A percentile compares a stretch with the other conserved stretches of the same genome.
These are phyloP conservation scores for Falco peregrinus DNA, from an alignment of 2,797 vertebrate species.

Conservation along the genomic window DNA sequence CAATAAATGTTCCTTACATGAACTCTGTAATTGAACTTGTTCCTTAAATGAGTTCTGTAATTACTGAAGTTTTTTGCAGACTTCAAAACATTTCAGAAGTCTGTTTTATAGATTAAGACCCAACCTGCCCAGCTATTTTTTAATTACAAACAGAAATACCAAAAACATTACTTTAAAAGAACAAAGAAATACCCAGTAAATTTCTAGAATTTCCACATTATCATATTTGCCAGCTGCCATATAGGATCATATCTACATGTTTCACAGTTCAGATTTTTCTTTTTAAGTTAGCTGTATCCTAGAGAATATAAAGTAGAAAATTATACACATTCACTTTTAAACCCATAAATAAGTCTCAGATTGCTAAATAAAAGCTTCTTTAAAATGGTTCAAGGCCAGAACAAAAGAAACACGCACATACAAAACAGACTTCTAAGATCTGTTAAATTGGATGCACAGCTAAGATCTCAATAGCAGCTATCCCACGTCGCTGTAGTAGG, in stretches of 20 bases:
- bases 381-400: background rate
- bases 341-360: background rate
- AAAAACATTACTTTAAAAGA: background rate
- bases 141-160: background rate
- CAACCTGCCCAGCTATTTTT: background rate
- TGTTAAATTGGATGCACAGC: background rate
- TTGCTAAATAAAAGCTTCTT: background rate
- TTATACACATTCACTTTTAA: background rate
- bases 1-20: background rate
- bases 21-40: background rate
- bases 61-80: background rate
- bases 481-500: background rate
- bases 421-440: background rate
- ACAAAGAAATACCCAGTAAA: background rate
- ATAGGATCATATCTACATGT: background rate
- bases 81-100: background rate
- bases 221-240: background rate
- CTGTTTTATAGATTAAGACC: background rate
- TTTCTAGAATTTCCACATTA: background rate
- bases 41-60: background rate
- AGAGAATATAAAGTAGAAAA: background rate
- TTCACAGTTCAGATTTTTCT: background rate
- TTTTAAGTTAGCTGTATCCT: background rate
- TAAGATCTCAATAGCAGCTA: background rate
- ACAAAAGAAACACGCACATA: background rate